Base-by-base conservation (phyloP, 2,797 vertebrate species). In the Channallabes apus region DNA sequence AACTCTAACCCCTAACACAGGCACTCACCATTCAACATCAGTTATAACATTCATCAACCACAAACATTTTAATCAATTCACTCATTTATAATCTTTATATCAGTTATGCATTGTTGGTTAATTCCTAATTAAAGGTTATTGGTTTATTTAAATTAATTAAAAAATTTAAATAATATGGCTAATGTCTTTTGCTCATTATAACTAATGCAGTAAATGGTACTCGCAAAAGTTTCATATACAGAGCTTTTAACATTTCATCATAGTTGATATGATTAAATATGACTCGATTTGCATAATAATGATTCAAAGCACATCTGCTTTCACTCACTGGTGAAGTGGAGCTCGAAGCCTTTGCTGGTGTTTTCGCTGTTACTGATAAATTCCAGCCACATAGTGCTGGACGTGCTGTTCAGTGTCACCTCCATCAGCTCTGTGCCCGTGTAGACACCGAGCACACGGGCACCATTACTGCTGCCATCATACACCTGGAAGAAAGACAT, bases 361-460 rank as follows among this genome's bases (percentile, higher is more conserved):
- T 98, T 98, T 67, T 97, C 96, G 0, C 93, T 86, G 87, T 99
- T 95, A 14, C 96, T 96, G 93, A 98, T 94, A 86, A 99, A 99
- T 90, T 99, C 98, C 2, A 99, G 93, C 97, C 98, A 99, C 95
- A 99, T 95, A 87, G 94, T 96, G 93, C 97, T 99, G 91, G 98
- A 99, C 1, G 98, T 99, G 94, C 97, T 98, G 94, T 99, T 99
- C 82, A 99, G 92, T 56, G 93, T 96, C 83, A 94, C 90, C 71
- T 97, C 95, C 68, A 98, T 91, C 93, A 99, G 94, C 83, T 99
- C 97, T 0, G 90, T 94, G 87, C 86, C 94, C 85, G 96, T 97
- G 90, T 97, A 99, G 88, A 94, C 89, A 76, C 97, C 98, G 90
- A 99, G 94, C 89, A 97, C 91, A 51, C 97, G 96, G 67, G 98